Evolutionary conservation across 2,888 invertebrate species (phyloP), one percentile per base, ranked within the genome.

Genomic region (Magallana nippona): DNA sequence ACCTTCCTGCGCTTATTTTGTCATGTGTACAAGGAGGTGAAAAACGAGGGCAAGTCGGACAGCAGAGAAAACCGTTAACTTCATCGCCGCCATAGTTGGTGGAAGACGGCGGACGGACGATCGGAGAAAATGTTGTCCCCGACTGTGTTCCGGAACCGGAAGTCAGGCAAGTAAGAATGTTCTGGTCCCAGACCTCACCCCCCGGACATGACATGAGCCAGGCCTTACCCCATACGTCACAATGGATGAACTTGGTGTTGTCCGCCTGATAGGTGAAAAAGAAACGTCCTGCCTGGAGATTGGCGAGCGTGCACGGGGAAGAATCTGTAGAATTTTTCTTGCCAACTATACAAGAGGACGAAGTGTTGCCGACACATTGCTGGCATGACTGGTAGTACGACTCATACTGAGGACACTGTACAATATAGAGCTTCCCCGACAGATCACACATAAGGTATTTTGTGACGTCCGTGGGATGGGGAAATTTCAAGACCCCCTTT

Each of bases 221-320:
- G 10, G 89, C 86, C n/a, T 89, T 85, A 2, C 91, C 90, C 89
- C 89, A 89, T 10, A 90, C 87, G 78, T 90, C 89, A 62, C 91
- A 91, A 80, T 91, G 90, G 78, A 90, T 89, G 82, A 87, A 91
- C 82, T 88, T 87, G 8, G 85, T 85, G 2, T 32, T 44, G 79
- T 89, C 86, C 0, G 80, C 58, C 0, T 88, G 87, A 62, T 88
- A 89, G 1, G 81, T 79, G 82, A 89, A 89, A 84, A 87, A 91
- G 81, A 89, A 84, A 10, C 88, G 83, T 3, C 86, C 86, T 10
- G 86, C 87, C 1, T 88, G 83, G 3, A 89, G 86, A 55, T 87
- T 85, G 32, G 82, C 83, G 11, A 86, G 63, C 0, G 89, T 83
- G 77, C 90, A 90, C 5, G 90, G 90, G 57, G 83, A 32, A 1